Evolutionary conservation across 2,888 invertebrate genomes (phyloP).

Genomic region (Drosophila mercatorum): DNA sequence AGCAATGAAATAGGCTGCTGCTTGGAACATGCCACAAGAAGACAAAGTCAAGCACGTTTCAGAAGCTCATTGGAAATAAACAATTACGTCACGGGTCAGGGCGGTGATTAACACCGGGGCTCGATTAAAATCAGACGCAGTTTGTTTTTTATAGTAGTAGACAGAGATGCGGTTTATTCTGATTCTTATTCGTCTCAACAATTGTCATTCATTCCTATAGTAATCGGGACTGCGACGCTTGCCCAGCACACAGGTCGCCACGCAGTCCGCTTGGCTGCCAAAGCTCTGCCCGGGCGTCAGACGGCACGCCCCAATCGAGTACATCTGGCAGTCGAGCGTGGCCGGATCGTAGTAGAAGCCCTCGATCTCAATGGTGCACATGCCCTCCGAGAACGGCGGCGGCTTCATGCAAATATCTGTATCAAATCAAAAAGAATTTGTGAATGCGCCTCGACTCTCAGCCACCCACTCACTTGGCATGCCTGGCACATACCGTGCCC

Average conservation of each 20-base stretch:
- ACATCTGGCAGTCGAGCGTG: conserved; percentile 75
- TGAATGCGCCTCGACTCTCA: neutral
- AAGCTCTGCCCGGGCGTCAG: conserved; percentile 81
- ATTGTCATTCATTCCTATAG: conserved; percentile 66
- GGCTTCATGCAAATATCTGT: conserved; percentile 79
- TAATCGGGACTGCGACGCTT: conserved; percentile 77
- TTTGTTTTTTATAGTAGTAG: conserved; percentile 24
- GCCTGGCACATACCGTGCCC: conserved; percentile 32
- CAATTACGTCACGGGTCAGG: conserved; percentile 64
- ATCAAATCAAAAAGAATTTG: neutral
- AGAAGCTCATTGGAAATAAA: conserved; percentile 34
- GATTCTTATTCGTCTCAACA: conserved; percentile 13
- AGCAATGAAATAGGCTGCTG: conserved; percentile 28
- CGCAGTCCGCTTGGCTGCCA: conserved; percentile 79
- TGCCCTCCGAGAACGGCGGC: conserved; percentile 80
- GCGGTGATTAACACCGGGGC: conserved; percentile 20
- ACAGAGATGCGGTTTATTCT: conserved; percentile 21
- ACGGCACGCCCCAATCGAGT: conserved; percentile 81
- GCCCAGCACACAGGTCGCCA: conserved; percentile 79
- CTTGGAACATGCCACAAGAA: conserved; percentile 44
- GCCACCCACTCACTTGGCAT: conserved; percentile 56
- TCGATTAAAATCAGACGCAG: conserved; percentile 45
- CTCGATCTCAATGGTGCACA: conserved; percentile 83
- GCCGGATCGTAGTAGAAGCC: conserved; percentile 81
- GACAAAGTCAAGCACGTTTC: conserved; percentile 34